These are phyloP conservation scores for Lamellibrachia satsuma DNA, from an alignment of 2,888 invertebrate genomes.

Conservation along the genomic window DNA sequence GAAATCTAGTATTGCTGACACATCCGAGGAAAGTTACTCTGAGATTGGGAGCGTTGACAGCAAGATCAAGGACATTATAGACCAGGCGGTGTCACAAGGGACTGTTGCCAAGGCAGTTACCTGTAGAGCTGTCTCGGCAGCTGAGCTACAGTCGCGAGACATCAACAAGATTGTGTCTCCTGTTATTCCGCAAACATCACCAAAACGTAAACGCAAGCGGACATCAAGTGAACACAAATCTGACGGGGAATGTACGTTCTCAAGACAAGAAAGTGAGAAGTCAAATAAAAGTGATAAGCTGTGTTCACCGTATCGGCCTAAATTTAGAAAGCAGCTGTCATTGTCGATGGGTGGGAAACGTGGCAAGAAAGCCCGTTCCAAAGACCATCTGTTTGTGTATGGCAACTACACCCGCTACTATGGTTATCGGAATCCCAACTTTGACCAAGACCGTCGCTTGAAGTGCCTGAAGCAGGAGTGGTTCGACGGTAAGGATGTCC, in stretches of 20 bases:
- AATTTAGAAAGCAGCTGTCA: constrained; percentile 24
- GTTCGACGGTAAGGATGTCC: constrained; percentile 87
- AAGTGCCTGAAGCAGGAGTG: constrained; percentile 83
- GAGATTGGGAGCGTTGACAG: background rate
- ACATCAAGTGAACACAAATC: constrained; percentile 47
- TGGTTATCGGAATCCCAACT: constrained; percentile 87
- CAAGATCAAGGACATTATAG: background rate
- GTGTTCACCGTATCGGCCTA: constrained; percentile 33
- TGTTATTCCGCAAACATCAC: constrained; percentile 54
- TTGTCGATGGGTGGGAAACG: background rate
- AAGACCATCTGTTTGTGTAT: constrained; percentile 77
- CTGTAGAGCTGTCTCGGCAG: background rate
- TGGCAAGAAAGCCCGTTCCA: background rate
- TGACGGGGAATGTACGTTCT: constrained; percentile 17
- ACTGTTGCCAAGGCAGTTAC: background rate
- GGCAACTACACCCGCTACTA: constrained; percentile 98
- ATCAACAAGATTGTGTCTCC: constrained; percentile 55
- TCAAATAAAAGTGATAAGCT: constrained; percentile 27
- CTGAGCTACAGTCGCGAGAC: constrained; percentile 7
- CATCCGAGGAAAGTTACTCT: background rate
- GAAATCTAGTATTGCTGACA: constrained; percentile 39
- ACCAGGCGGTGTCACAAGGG: background rate
- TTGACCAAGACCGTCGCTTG: constrained; percentile 80
- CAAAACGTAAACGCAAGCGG: constrained; percentile 49
- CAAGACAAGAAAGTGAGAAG: constrained; percentile 27